Conservation (phyloP, 2,797 vertebrate genomes). For the Babyrousa celebensis region DNA sequence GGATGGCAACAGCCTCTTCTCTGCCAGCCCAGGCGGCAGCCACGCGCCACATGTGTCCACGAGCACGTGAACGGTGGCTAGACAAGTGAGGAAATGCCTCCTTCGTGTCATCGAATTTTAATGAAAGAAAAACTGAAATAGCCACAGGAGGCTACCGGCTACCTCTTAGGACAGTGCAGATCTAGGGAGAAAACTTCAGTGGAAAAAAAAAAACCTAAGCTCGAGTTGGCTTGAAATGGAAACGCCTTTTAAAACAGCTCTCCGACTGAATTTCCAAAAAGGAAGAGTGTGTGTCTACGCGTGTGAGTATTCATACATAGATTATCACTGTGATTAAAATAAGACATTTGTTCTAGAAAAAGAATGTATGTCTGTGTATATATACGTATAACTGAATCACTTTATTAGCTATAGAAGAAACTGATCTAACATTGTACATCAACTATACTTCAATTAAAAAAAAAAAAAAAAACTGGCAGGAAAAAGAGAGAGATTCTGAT, state of each 20-base stretch:
- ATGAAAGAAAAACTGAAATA: conserved; percentile 59
- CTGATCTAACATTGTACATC: too few species aligned
- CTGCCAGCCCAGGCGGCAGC: background rate
- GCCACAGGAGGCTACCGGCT: background rate
- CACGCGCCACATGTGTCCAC: background rate
- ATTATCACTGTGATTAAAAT: background rate
- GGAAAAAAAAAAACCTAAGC: conserved; percentile 44
- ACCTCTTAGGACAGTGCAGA: background rate
- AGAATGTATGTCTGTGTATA: too few species aligned
- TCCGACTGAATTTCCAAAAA: conserved; percentile 61
- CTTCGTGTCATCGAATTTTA: background rate
- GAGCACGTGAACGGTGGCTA: background rate
- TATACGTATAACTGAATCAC: too few species aligned
- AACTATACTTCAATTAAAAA: too few species aligned
- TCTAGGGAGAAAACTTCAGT: conserved; percentile 27
- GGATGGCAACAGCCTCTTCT: background rate
- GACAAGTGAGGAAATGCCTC: background rate
- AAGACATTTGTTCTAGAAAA: background rate
- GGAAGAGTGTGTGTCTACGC: background rate
- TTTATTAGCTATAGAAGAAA: too few species aligned
- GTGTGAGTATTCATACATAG: background rate
- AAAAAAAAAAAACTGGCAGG: background rate
- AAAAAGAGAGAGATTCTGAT: background rate
- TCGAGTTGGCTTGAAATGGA: background rate
- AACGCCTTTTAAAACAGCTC: conserved; percentile 36